Percentiles rank a stretch among this genome's conserved stretches.
These are phyloP conservation scores for Megamerina dolium DNA, from an alignment of 2,888 invertebrate genomes.

Conservation along the genomic window DNA sequence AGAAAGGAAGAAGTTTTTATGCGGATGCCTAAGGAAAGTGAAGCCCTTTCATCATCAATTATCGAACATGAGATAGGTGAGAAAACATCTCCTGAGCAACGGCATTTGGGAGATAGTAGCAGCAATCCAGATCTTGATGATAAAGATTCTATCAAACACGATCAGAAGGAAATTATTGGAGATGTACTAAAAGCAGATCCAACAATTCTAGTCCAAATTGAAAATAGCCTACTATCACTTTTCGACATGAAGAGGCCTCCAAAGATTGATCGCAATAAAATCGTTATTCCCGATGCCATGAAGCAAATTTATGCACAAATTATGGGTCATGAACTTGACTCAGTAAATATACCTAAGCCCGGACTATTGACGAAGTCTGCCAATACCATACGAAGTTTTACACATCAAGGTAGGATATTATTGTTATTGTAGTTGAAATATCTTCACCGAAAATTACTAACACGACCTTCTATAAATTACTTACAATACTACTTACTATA, in stretches of 20 bases:
- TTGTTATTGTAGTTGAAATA: neutral
- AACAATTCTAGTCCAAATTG: constrained; percentile 50
- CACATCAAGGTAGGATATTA: constrained; percentile 66
- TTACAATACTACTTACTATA: too few species aligned
- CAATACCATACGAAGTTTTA: constrained; percentile 79
- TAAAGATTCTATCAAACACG: constrained; percentile 31
- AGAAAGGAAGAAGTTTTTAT: too few species aligned
- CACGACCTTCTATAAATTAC: too few species aligned
- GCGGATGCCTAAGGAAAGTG: too few species aligned
- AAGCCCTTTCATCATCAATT: too few species aligned
- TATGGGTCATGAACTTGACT: constrained; percentile 59
- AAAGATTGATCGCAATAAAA: constrained; percentile 49
- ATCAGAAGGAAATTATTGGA: constrained; percentile 39
- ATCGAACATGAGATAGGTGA: too few species aligned
- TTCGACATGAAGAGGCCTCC: constrained; percentile 49
- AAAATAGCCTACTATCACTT: constrained; percentile 47
- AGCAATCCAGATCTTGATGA: constrained; percentile 12
- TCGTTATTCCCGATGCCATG: constrained; percentile 69
- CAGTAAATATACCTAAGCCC: constrained; percentile 57
- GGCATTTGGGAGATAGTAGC: too few species aligned
- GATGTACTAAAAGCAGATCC: constrained; percentile 45
- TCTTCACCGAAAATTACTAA: too few species aligned
- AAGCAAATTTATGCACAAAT: constrained; percentile 69
- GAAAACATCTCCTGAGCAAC: too few species aligned
- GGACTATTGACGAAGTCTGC: constrained; percentile 68